A percentile compares a stretch with the other conserved stretches of the same genome.
Conservation (phyloP, 2,888 invertebrate species). For the Yponomeuta evonymella region DNA sequence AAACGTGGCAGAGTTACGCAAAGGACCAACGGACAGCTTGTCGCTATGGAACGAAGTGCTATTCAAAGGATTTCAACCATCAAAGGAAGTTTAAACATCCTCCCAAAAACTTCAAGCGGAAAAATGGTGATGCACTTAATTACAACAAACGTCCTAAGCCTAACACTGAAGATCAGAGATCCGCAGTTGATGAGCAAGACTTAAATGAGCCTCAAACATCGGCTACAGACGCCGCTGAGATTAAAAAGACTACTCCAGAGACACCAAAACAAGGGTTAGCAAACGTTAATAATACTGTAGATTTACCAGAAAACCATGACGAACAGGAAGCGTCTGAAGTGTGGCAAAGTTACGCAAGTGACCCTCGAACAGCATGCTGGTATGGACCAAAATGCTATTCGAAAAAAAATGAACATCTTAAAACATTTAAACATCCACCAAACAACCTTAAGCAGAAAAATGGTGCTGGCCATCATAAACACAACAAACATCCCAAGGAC, state of each 20-base stretch:
- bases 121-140: constrained; percentile 30
- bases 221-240: not conserved
- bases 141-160: constrained; percentile 36
- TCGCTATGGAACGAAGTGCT: constrained; percentile 87
- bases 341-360: constrained; percentile 50
- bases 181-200: constrained; percentile 30
- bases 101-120: constrained; percentile 46
- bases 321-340: constrained; percentile 47
- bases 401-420: constrained; percentile 83
- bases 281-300: too few species aligned
- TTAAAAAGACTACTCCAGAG: too few species aligned
- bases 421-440: constrained; percentile 85
- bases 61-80: constrained; percentile 87
- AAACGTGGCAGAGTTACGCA: constrained; percentile 50
- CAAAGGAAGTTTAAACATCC: constrained; percentile 86
- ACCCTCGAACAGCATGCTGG: constrained; percentile 80
- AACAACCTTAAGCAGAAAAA: constrained; percentile 40
- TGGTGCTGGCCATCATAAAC: constrained; percentile 26
- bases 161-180: constrained; percentile 27
- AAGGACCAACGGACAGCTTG: constrained; percentile 77
- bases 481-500: constrained; percentile 36
- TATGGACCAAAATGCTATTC: constrained; percentile 89
- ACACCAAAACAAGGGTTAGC: too few species aligned
- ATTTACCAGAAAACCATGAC: too few species aligned
- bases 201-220: not conserved